phyloP scores from a whole-genome alignment of 2,113 vertebrate species.

The Tychaedon coryphoeus region DNA sequence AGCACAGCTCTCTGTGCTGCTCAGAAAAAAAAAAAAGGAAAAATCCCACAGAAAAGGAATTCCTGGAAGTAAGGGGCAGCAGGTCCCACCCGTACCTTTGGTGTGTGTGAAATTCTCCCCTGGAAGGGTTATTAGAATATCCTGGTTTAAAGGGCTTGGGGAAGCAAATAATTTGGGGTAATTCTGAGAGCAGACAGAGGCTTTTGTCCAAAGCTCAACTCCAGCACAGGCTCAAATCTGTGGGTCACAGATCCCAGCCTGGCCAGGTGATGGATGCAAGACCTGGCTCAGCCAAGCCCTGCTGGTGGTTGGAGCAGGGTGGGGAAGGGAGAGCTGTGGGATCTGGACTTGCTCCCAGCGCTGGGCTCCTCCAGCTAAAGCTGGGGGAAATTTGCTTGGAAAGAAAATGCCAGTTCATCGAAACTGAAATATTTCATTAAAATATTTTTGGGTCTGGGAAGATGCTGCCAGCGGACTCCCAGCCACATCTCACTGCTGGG shows the following conservation, averaged over 20 bases:
- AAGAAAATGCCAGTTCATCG: neutral
- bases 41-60: neutral
- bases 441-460: neutral
- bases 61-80: neutral
- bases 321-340: neutral
- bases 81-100: accelerated
- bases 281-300: neutral
- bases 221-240: neutral
- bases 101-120: neutral
- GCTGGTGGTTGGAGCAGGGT: accelerated
- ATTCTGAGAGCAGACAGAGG: neutral
- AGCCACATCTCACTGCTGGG: neutral
- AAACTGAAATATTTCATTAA: neutral
- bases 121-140: neutral
- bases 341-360: neutral
- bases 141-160: neutral
- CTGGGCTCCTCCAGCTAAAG: neutral
- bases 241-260: neutral
- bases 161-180: neutral
- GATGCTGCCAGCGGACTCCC: neutral
- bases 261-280: neutral
- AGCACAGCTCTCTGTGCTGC: accelerated
- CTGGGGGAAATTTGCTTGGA: neutral
- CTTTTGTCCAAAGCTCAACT: neutral
- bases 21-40: neutral